A percentile compares a stretch with the other conserved stretches of the same genome.
Evolutionary conservation across 1,140 invertebrate species (phyloP).

Genomic region (Drosophila micromelanica): DNA sequence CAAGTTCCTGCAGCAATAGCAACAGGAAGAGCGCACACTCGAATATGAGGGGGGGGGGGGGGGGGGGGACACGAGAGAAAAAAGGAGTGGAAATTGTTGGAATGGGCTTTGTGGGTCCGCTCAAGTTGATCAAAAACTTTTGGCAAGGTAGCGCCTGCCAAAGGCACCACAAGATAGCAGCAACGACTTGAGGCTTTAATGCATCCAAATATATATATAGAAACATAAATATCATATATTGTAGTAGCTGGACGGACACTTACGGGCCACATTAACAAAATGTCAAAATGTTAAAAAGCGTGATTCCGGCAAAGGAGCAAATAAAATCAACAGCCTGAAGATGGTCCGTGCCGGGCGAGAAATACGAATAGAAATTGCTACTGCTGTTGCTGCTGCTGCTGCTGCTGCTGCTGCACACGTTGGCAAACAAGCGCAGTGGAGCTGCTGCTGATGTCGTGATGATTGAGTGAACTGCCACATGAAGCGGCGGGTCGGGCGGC

Average conservation of each 20-base stretch:
- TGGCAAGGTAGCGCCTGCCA: constrained; percentile 21
- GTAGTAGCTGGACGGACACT: background rate
- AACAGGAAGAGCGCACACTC: constrained; percentile 72
- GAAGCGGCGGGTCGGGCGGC: constrained; percentile 48
- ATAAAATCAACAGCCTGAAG: constrained; percentile 26
- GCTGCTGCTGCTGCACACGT: constrained; percentile 16
- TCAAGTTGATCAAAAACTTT: constrained; percentile 47
- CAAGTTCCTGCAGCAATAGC: constrained; percentile 71
- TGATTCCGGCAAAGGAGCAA: constrained; percentile 59
- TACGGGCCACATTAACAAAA: constrained; percentile 73
- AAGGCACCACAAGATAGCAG: constrained; percentile 25
- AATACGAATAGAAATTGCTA: constrained; percentile 1
- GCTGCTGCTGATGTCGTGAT: constrained; percentile 61
- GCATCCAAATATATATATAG: background rate
- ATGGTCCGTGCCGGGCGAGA: background rate
- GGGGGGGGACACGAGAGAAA: too few relatives aligned
- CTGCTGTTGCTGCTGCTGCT: constrained; percentile 9
- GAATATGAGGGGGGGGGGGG: too few relatives aligned
- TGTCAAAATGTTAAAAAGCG: constrained; percentile 80
- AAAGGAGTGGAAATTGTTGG: too few relatives aligned
- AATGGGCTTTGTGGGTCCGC: background rate
- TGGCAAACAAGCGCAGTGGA: constrained; percentile 72
- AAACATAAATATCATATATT: too few relatives aligned
- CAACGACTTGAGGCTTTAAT: background rate
- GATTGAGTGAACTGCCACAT: constrained; percentile 83